Base-by-base conservation (phyloP, 2,113 vertebrate species). In the Arothron firmamentum region DNA sequence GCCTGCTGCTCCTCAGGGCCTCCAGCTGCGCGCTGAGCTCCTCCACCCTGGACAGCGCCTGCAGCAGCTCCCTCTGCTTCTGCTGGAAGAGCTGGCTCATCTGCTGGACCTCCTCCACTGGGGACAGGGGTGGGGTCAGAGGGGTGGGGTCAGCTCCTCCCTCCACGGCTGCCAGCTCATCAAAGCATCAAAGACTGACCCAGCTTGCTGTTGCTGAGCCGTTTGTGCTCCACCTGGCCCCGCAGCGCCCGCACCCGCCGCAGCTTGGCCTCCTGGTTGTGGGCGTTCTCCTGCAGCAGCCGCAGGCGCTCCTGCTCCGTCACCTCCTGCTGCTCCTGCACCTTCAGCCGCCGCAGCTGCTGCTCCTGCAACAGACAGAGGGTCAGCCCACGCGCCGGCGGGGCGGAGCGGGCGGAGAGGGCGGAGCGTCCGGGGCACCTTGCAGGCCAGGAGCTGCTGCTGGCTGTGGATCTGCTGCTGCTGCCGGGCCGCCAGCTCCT, bases 51-150 rank as follows among this genome's bases (percentile, higher is more conserved):
- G 92, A 90, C 72, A 91, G 91, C 0, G 96, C 96, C 69, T 92
- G 85, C 70, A 95, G 89, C 53, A 99, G 90, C 87, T 99, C 96
- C 59, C 91, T 88, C 89, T 98, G 96, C 84, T 98, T 99, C 75
- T 94, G 93, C 90, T 95, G 94, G 90, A 99, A 96, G 85, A 98
- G 75, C 18, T 92, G 89, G 57, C 90, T 95, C 94, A 97, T 94
- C 90, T 96, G 94, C 68, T 96, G 94, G 46, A 99, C 94, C 86
- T 99, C 96, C 79, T 96, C 95, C 92, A 96, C 96, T 98, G 70
- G n/a, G 21, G 48, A 2, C n/a, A n/a, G n/a, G n/a, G n/a, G n/a
- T n/a, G n/a, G n/a, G n/a, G n/a, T n/a, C n/a, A n/a, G n/a, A n/a
- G n/a, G n/a, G n/a, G n/a, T n/a, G n/a, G n/a, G n/a, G n/a, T n/a